These are phyloP conservation scores for Drosophila carrolli DNA, from an alignment of 1,140 invertebrate genomes.

Conservation along the genomic window DNA sequence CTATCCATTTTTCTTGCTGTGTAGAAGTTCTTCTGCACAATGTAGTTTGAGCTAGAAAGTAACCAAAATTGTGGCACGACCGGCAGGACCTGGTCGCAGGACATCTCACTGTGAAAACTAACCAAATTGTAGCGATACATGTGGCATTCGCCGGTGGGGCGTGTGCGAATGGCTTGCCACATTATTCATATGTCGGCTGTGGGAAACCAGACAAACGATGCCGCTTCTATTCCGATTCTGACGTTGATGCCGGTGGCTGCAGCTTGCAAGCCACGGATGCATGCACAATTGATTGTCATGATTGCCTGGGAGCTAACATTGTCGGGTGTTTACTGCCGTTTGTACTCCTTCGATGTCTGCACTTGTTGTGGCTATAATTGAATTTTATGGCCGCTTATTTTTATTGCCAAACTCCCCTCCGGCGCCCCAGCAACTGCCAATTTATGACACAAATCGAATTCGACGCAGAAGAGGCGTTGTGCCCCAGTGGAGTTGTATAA, in stretches of 20 bases:
- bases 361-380: constrained; percentile 81
- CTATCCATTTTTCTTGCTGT: background rate
- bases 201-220: constrained; percentile 38
- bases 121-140: constrained; percentile 57
- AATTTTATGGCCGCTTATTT: constrained; percentile 82
- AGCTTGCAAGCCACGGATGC: constrained; percentile 32
- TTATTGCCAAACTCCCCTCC: constrained; percentile 48
- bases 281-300: constrained; percentile 80
- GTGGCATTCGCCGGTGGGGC: constrained; percentile 18
- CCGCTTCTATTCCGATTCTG: constrained; percentile 5
- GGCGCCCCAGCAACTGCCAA: constrained; percentile 54
- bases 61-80: constrained; percentile 54
- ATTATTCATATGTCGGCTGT: constrained; percentile 39
- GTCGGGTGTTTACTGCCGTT: constrained; percentile 14
- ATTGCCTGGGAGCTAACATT: constrained; percentile 52
- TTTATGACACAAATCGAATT: constrained; percentile 78
- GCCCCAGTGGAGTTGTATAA: constrained; percentile 34
- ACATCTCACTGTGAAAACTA: constrained; percentile 24
- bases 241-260: background rate
- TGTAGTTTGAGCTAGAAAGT: constrained; percentile 50
- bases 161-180: constrained; percentile 14
- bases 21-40: constrained; percentile 2
- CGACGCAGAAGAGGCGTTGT: background rate
- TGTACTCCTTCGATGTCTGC: constrained; percentile 50
- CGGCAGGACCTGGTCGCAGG: constrained; percentile 2